Conservation (phyloP, 1,140 invertebrate species). For the Sminthurides bifidus region DNA sequence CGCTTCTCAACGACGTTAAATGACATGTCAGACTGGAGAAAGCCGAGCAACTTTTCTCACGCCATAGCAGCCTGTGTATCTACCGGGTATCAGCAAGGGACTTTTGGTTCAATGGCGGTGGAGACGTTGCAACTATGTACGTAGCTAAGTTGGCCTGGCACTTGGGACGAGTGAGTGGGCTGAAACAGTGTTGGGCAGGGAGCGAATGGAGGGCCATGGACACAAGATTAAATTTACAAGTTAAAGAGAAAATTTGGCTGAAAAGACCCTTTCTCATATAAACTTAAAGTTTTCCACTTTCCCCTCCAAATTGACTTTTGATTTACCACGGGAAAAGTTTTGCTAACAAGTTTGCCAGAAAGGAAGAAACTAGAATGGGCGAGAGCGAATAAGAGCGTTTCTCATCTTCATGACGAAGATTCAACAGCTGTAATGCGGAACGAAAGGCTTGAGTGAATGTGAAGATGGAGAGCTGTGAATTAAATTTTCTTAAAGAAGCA, state of each 20-base stretch:
- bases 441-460: too few species aligned
- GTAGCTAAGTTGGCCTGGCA: too few species aligned
- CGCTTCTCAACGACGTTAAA: background rate
- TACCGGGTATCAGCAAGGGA: background rate
- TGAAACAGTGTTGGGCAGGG: too few species aligned
- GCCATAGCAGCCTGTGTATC: background rate
- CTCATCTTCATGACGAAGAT: background rate
- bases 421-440: too few species aligned
- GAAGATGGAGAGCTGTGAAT: too few species aligned
- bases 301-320: slow-evolving; percentile 24
- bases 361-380: too few species aligned
- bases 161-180: background rate
- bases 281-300: slow-evolving; percentile 24
- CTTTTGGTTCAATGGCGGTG: too few species aligned
- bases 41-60: background rate
- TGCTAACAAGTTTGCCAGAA: too few species aligned
- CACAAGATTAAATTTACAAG: slow-evolving; percentile 29
- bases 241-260: slow-evolving; percentile 27
- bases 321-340: too few species aligned
- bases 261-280: slow-evolving; percentile 23
- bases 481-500: slow-evolving; percentile 9
- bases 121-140: too few species aligned
- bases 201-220: background rate
- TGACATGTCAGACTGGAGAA: slow-evolving; percentile 3
- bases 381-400: too few species aligned